Evolutionary conservation across 2,113 vertebrate genomes (phyloP).

Genomic region (Hypomesus transpacificus): DNA sequence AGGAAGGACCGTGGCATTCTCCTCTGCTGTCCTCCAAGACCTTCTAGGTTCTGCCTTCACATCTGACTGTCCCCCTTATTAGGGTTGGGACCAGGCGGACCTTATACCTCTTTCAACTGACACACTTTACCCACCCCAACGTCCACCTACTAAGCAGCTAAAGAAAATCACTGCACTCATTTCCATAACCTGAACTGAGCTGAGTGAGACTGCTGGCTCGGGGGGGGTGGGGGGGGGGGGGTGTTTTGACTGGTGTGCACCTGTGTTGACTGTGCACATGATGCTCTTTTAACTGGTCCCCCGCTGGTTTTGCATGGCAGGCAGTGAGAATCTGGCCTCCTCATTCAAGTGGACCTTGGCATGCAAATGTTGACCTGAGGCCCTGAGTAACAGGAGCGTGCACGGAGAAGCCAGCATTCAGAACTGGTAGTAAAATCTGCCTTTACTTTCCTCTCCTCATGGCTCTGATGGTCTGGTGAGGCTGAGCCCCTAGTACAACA

Average conservation of each 20-base stretch:
- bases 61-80: background rate
- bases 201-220: slow-evolving; percentile 4
- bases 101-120: background rate
- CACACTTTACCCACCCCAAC: slow-evolving; percentile 18
- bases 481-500: slow-evolving; percentile 39
- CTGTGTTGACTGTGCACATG: slow-evolving; percentile 61
- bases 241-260: slow-evolving; percentile 58
- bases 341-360: slow-evolving; percentile 70
- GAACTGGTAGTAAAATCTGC: slow-evolving; percentile 74
- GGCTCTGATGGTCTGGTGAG: slow-evolving; percentile 51
- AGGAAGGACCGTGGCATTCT: slow-evolving; percentile 75
- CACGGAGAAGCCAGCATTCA: slow-evolving; percentile 60
- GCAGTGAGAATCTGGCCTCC: slow-evolving; percentile 69
- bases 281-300: slow-evolving; percentile 70
- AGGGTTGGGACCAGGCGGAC: background rate
- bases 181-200: slow-evolving; percentile 53
- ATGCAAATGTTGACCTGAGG: slow-evolving; percentile 73
- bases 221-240: slow-evolving; percentile 12
- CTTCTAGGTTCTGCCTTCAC: slow-evolving; percentile 10
- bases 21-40: background rate
- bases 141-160: slow-evolving; percentile 29
- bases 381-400: slow-evolving; percentile 70
- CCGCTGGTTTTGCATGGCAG: slow-evolving; percentile 77
- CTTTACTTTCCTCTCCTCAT: slow-evolving; percentile 39
- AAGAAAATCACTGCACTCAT: slow-evolving; percentile 67